These are phyloP conservation scores for Pelagia noctiluca DNA, from an alignment of 30 jellyfish, hydroid and myxozoan genomes.

Conservation along the genomic window DNA sequence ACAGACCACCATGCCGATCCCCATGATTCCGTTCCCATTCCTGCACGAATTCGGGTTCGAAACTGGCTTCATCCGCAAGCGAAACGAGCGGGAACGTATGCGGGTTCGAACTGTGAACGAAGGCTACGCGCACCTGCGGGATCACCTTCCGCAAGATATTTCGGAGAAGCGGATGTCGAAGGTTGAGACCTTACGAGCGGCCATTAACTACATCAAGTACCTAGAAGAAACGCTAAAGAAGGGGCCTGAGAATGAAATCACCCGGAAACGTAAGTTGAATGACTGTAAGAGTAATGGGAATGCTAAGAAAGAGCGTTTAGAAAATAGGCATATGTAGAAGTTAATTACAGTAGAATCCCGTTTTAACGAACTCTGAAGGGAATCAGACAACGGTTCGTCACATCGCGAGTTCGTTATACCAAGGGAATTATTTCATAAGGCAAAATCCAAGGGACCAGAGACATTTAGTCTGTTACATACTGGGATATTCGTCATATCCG, in stretches of 20 bases:
- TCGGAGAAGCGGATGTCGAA: constrained; percentile 89
- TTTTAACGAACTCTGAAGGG: too few species aligned
- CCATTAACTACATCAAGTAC: constrained; percentile 78
- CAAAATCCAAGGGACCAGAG: too few species aligned
- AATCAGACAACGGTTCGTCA: too few species aligned
- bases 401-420: too few species aligned
- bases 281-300: constrained; percentile 27
- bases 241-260: constrained; percentile 15
- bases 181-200: constrained; percentile 92
- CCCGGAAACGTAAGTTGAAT: constrained; percentile 27
- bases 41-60: constrained; percentile 80
- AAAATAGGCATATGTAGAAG: too few species aligned
- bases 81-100: constrained; percentile 96
- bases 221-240: constrained; percentile 67
- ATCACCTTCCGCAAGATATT: constrained; percentile 86
- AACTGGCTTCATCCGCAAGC: constrained; percentile 92
- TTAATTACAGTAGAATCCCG: too few species aligned
- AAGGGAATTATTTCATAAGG: too few species aligned
- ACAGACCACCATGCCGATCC: constrained; percentile 46
- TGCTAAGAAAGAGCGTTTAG: too few species aligned
- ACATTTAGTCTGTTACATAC: too few species aligned
- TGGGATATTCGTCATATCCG: too few species aligned
- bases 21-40: constrained; percentile 69
- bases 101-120: constrained; percentile 96
- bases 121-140: constrained; percentile 91